These are phyloP conservation scores for Dasyurus viverrinus DNA, from an alignment of 2,113 vertebrate species.

Conservation along the genomic window DNA sequence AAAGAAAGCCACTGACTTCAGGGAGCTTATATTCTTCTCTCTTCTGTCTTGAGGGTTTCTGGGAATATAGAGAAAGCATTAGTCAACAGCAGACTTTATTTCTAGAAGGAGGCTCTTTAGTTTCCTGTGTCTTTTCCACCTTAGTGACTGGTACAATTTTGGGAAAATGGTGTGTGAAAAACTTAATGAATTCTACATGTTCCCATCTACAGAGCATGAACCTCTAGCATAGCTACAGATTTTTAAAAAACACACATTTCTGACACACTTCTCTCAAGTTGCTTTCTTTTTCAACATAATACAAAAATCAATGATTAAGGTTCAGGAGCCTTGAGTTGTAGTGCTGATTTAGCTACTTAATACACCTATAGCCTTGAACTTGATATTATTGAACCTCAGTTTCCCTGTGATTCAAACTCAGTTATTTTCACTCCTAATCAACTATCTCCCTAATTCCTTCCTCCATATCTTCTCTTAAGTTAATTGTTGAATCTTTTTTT, in stretches of 20 bases:
- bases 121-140: not conserved
- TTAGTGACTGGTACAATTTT: constrained; percentile 36
- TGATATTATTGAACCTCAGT: not conserved
- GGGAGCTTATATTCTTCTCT: not conserved
- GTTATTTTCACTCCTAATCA: not conserved
- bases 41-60: not conserved
- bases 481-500: not conserved
- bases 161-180: not conserved
- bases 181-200: not conserved
- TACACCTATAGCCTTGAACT: not conserved
- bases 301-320: too few species aligned
- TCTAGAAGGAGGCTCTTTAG: not conserved
- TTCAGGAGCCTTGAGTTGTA: not conserved
- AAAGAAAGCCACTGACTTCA: not conserved
- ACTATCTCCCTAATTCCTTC: not conserved
- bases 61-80: not conserved
- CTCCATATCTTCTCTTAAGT: not conserved
- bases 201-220: not conserved
- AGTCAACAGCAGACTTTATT: not conserved
- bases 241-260: not conserved
- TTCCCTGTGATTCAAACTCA: not conserved
- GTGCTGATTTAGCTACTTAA: not conserved
- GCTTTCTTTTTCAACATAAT: not conserved
- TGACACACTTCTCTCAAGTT: not conserved
- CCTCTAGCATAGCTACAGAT: not conserved